Percentiles rank a stretch among this genome's conserved stretches.
phyloP scores from a whole-genome alignment of 2,797 vertebrate species.

The Phrynocephalus forsythii region DNA sequence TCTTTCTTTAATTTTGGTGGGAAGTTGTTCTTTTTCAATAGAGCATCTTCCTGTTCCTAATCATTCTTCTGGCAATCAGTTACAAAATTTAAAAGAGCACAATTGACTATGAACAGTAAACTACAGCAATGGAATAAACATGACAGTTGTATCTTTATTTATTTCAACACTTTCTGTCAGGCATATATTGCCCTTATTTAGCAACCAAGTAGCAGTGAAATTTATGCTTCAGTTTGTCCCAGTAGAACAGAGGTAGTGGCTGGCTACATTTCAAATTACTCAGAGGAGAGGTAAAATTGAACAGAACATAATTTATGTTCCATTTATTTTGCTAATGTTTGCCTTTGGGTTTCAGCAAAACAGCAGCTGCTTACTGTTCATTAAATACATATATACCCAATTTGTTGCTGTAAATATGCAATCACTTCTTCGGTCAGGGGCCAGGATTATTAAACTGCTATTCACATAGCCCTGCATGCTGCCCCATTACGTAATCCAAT shows the following conservation, averaged over 20 bases:
- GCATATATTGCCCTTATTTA: background rate
- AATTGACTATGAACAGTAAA: fast-evolving
- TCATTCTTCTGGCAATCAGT: background rate
- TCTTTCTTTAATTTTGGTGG: no score
- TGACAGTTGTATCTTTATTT: background rate
- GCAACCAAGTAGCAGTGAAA: background rate
- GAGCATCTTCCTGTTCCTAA: background rate
- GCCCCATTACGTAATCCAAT: background rate
- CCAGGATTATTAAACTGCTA: background rate
- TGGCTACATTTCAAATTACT: conserved; percentile 31
- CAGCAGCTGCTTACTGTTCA: conserved; percentile 55
- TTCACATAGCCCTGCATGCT: fast-evolving
- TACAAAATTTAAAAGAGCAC: background rate
- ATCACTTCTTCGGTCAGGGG: conserved; percentile 34
- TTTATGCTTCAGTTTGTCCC: conserved; percentile 11
- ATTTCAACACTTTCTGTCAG: fast-evolving
- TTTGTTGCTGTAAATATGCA: conserved; percentile 35
- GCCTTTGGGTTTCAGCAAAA: conserved; percentile 44
- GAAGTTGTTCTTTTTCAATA: background rate
- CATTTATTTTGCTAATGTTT: conserved; percentile 54
- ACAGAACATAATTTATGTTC: conserved; percentile 14
- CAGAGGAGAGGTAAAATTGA: conserved; percentile 21
- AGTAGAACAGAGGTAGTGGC: background rate
- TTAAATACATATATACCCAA: background rate
- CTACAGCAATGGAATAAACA: fast-evolving